These are phyloP conservation scores for Protaetia brevitarsis DNA, from an alignment of 1,140 invertebrate genomes.

Conservation along the genomic window DNA sequence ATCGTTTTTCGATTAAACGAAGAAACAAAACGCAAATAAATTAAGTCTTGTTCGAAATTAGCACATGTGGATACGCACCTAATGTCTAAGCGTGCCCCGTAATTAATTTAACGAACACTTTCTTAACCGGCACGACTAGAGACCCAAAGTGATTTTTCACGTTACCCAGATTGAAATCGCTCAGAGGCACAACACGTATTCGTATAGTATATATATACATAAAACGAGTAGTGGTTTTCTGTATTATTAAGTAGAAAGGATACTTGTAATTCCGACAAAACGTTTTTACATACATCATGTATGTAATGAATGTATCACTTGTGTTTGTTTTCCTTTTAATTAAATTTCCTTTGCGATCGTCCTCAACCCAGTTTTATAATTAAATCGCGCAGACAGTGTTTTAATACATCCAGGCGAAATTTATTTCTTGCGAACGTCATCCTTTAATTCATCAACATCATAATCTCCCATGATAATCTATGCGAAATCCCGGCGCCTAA, in stretches of 20 bases:
- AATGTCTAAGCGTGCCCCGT: background rate
- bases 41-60: constrained; percentile 1
- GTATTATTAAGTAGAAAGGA: constrained; percentile 14
- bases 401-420: too few relatives aligned
- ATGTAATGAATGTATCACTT: too few relatives aligned
- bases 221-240: background rate
- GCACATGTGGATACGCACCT: background rate
- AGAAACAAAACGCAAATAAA: background rate
- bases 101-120: constrained; percentile 17
- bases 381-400: too few relatives aligned
- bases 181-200: too few relatives aligned
- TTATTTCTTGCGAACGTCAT: too few relatives aligned
- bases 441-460: too few relatives aligned
- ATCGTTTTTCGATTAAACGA: background rate
- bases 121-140: background rate
- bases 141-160: constrained; percentile 4
- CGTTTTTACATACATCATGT: background rate
- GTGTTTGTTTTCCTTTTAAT: too few relatives aligned
- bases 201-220: too few relatives aligned
- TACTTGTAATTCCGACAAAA: background rate
- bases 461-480: too few relatives aligned
- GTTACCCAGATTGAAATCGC: background rate
- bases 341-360: too few relatives aligned
- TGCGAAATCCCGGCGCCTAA: too few relatives aligned
- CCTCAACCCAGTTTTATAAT: too few relatives aligned